Base-by-base conservation (phyloP, 2,113 vertebrate species). In the Nothoprocta pentlandii region DNA sequence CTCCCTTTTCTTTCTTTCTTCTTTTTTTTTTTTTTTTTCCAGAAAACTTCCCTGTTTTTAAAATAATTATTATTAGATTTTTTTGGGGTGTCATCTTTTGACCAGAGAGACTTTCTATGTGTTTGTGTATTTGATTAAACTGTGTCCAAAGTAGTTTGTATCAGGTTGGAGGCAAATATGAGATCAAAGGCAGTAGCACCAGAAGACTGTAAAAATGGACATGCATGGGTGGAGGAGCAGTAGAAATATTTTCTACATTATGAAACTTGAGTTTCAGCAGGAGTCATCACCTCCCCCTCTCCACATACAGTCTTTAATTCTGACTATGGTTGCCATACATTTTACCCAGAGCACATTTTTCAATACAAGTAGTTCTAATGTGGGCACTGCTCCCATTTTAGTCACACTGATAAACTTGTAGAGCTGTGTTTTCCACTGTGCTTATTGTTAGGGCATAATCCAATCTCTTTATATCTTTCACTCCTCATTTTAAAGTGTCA, bases 401-500 rank as follows among this genome's bases (percentile, higher is more conserved):
- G 26, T 36, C 8, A 6, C 46, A 8, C 17, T 76, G 41, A 66
- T 46, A 77, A 54, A 92, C 63, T 88, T 67, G 4, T 26, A 59
- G 44, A 76, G 58, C 12, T 39, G 5, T 36, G n/a, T 36, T 93
- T 95, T 63, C 64, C 36, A 80, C 17, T 62, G 59, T 19, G 25
- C 26, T 82, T 83, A 66, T 54, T 91, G 71, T 89, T 84, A 83
- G 12, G 94, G 63, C 32, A 79, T 81, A 91, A 70, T 75, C 28
- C 80, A 80, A 34, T 88, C 88, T 78, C 28, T 90, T 92, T 34
- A 75, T 49, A 82, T 61, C 46, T 54, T 88, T 91, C 70, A 36
- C 41, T 92, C 36, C 51, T 76, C 77, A 58, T 19, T 77, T 53
- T 58, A 90, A 92, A 93, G 75, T 53, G 20, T 16, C 61, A 47